A percentile compares a stretch with the other conserved stretches of the same genome.
Conservation (phyloP, 2,888 invertebrate species). For the Micoletzkya japonica region DNA sequence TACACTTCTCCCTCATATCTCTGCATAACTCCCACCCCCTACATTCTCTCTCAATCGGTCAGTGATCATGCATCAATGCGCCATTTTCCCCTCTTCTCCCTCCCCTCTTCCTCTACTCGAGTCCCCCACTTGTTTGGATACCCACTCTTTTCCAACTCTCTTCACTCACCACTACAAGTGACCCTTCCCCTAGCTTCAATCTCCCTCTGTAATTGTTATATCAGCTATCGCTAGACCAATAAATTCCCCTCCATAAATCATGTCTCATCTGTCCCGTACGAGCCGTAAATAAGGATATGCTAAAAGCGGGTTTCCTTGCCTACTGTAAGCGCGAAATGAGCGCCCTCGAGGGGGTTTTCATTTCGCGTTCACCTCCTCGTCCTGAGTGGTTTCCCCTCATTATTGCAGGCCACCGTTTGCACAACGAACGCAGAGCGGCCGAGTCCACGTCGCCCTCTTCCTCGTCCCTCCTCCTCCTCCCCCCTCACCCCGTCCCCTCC, state of each 20-base stretch:
- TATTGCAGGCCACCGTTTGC: too few relatives aligned
- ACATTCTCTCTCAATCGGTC: constrained; percentile 16
- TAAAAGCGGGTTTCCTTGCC: too few relatives aligned
- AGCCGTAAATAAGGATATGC: too few relatives aligned
- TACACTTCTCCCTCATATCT: neutral
- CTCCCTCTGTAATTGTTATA: neutral
- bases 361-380: too few relatives aligned
- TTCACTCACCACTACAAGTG: neutral
- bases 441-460: neutral
- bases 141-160: neutral
- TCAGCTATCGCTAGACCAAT: too few relatives aligned
- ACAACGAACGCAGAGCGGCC: too few relatives aligned
- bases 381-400: too few relatives aligned
- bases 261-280: too few relatives aligned
- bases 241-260: too few relatives aligned
- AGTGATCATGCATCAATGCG: constrained; percentile 5
- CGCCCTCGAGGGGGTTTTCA: too few relatives aligned
- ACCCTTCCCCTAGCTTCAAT: neutral
- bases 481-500: neutral
- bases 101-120: constrained; percentile 14
- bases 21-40: neutral
- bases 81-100: neutral
- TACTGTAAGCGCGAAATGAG: too few relatives aligned
- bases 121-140: neutral
- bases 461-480: neutral